Evolutionary conservation across 2,888 invertebrate genomes (phyloP), one percentile per base, ranked within the genome.

Genomic region (Zygaena filipendulae): DNA sequence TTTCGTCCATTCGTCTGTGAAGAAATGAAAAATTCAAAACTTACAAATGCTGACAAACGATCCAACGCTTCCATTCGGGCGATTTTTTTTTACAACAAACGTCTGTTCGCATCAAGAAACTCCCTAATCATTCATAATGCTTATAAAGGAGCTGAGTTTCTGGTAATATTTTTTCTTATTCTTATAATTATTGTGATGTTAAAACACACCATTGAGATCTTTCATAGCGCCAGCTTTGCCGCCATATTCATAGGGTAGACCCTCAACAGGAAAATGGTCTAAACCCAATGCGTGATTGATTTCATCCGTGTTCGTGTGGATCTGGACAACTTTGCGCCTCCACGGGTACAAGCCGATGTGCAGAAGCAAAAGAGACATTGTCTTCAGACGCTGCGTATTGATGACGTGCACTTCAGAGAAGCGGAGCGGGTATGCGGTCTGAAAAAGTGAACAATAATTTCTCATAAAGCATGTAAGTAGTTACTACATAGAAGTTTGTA

Each of bases 391-490:
- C 41, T 32, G 91, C 75, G 45, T 87, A 53, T 92, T 91, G 37
- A 92, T 85, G 4, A 92, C 86, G 59, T 92, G 92, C 22, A 92
- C 88, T 61, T 91, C 91, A 46, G 91, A 87, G 43, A 92, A 82
- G 43, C 90, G 88, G 0, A 90, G 87, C 0, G 92, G 92, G 53
- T 91, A 91, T 1, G 90, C 91, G 55, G 88, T 87, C 83, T 89
- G 81, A n/a, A 69, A 74, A 7, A 3, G 4, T 23, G 13, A 35
- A 16, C 7, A n/a, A 16, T 16, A 16, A 4, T 16, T 16, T 6
- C 16, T 16, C 16, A 16, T 16, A 16, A n/a, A n/a, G n/a, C n/a
- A n/a, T n/a, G n/a, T n/a, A n/a, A n/a, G n/a, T n/a, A n/a, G n/a
- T n/a, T n/a, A n/a, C n/a, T n/a, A n/a, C n/a, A n/a, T n/a, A n/a